phyloP scores from a whole-genome alignment of 2,888 invertebrate genomes.

The Cantharis rustica region DNA sequence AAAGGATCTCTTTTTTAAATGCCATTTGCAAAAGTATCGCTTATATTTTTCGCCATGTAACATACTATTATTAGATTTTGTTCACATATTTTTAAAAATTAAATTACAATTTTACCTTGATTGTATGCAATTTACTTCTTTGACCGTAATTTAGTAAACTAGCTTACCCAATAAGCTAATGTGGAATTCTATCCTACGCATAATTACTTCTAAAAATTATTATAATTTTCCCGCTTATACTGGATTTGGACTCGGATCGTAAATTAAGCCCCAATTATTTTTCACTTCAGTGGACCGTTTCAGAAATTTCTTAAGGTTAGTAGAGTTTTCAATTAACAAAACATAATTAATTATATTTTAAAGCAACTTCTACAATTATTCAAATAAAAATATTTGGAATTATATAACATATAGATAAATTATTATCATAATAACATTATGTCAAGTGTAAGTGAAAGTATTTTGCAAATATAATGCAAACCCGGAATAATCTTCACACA shows the following conservation, averaged over 20 bases:
- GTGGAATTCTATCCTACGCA: background rate
- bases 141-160: background rate
- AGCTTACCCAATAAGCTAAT: background rate
- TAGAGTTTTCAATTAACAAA: background rate
- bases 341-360: background rate
- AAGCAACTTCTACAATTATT: background rate
- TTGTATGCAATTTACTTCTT: background rate
- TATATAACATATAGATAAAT: conserved; percentile 5
- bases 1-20: no score
- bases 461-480: conserved; percentile 13
- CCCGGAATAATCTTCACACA: conserved; percentile 18
- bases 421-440: conserved; percentile 10
- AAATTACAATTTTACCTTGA: no score
- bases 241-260: background rate
- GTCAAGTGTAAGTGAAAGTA: conserved; percentile 24
- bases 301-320: background rate
- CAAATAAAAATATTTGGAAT: conserved; percentile 8
- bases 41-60: no score
- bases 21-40: no score
- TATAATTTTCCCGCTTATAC: background rate
- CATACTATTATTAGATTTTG: no score
- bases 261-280: background rate
- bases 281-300: background rate
- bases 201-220: background rate
- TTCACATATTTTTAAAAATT: no score